These are phyloP conservation scores for Lepus timidus DNA, from an alignment of 2,113 vertebrate species.

Conservation along the genomic window DNA sequence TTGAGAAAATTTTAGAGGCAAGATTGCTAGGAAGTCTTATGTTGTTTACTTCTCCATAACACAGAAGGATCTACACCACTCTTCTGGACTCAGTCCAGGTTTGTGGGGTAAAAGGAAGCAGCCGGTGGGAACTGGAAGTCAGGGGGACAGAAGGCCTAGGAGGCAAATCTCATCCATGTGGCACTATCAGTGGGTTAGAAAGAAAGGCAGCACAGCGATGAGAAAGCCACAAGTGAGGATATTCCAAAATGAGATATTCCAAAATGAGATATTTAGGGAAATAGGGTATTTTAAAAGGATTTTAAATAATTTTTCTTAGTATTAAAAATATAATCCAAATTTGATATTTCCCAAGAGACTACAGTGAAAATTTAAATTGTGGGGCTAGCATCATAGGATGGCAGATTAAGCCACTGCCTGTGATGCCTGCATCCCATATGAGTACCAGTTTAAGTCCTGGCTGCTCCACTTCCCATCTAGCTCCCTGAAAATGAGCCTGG, in stretches of 20 bases:
- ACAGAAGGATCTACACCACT: neutral
- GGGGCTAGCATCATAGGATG: no score
- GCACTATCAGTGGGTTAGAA: neutral
- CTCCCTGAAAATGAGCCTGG: no score
- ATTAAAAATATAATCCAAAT: neutral
- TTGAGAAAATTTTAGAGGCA: neutral
- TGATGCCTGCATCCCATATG: no score
- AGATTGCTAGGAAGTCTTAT: neutral
- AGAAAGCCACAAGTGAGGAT: neutral
- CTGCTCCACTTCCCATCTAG: no score
- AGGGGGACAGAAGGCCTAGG: rapidly evolving
- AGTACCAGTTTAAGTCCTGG: no score
- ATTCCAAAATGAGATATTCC: neutral
- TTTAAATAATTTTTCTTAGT: neutral
- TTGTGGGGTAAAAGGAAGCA: no score
- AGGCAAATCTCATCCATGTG: neutral
- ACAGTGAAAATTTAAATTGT: neutral
- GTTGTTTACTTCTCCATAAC: neutral
- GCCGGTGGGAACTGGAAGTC: rapidly evolving
- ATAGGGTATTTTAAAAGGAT: neutral
- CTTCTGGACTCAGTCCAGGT: neutral
- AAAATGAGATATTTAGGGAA: neutral
- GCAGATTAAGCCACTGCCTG: no score
- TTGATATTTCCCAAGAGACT: neutral
- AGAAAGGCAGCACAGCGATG: neutral